These are phyloP conservation scores for Aplochiton taeniatus DNA, from an alignment of 2,797 vertebrate species.

Conservation along the genomic window DNA sequence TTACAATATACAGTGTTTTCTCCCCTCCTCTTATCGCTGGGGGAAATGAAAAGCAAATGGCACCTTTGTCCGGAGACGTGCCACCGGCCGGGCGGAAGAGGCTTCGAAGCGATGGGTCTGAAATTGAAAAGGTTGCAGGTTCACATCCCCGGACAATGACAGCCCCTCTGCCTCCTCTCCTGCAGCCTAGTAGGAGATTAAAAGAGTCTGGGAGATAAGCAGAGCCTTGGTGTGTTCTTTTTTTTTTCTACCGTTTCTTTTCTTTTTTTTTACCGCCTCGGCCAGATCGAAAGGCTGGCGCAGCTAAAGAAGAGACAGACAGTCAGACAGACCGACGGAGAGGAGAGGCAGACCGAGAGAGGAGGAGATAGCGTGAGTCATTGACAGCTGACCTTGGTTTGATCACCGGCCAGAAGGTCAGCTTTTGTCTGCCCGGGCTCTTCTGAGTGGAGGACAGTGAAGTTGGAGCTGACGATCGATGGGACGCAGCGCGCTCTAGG, in stretches of 20 bases:
- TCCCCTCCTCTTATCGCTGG: slow-evolving; percentile 64
- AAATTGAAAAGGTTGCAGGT: slow-evolving; percentile 85
- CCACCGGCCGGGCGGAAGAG: slow-evolving; percentile 71
- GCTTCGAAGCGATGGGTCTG: slow-evolving; percentile 70
- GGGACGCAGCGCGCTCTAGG: slow-evolving; percentile 46
- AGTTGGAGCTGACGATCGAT: slow-evolving; percentile 59
- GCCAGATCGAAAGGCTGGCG: slow-evolving; percentile 69
- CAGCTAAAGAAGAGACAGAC: slow-evolving; percentile 66
- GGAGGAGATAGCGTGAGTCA: slow-evolving; percentile 60
- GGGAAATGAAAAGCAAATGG: slow-evolving; percentile 75
- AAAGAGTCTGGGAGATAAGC: slow-evolving; percentile 75
- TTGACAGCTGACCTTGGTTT: slow-evolving; percentile 73
- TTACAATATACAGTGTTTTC: slow-evolving; percentile 76
- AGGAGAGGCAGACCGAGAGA: slow-evolving; percentile 52
- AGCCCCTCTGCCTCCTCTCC: slow-evolving; percentile 70
- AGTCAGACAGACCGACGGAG: slow-evolving; percentile 59
- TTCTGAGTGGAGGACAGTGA: slow-evolving; percentile 43
- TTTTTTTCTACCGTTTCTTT: slow-evolving; percentile 24
- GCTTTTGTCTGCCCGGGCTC: slow-evolving; percentile 53
- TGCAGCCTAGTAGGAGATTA: slow-evolving; percentile 75
- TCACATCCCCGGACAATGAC: slow-evolving; percentile 82
- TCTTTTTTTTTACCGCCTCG: no score
- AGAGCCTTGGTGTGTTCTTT: slow-evolving; percentile 68
- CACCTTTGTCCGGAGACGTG: slow-evolving; percentile 78
- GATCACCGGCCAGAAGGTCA: slow-evolving; percentile 54